Conservation (phyloP, 2,888 invertebrate genomes). For the Salticus scenicus region DNA sequence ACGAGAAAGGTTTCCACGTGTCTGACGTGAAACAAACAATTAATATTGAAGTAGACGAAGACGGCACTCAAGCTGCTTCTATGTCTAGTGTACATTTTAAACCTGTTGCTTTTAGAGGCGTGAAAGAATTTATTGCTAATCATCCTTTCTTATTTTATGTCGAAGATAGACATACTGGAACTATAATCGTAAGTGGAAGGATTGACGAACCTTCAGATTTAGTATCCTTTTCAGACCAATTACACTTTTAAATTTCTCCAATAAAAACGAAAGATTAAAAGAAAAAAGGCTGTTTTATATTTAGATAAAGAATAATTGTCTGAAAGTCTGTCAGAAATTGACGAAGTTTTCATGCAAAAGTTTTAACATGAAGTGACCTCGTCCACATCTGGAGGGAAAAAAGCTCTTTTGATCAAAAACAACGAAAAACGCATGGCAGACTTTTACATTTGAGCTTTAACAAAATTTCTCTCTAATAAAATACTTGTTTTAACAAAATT, state of each 20-base stretch:
- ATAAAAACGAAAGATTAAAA: too few species aligned
- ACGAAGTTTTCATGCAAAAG: too few species aligned
- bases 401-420: too few species aligned
- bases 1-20: neutral
- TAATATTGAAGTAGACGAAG: constrained; percentile 28
- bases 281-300: too few species aligned
- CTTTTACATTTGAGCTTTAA: too few species aligned
- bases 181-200: constrained; percentile 6
- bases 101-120: constrained; percentile 13
- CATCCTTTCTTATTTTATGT: constrained; percentile 30
- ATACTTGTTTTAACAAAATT: too few species aligned
- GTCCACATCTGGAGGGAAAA: too few species aligned
- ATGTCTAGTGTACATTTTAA: neutral
- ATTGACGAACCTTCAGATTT: constrained; percentile 24
- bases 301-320: too few species aligned
- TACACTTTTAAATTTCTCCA: neutral
- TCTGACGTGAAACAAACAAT: constrained; percentile 17
- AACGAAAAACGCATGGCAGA: too few species aligned
- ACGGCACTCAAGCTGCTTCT: constrained; percentile 11
- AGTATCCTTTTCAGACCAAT: constrained; percentile 1
- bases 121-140: constrained; percentile 25
- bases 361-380: too few species aligned
- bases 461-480: too few species aligned
- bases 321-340: too few species aligned
- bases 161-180: constrained; percentile 6